Conservation (phyloP, 2,113 vertebrate genomes). For the Oreocharis arfaki region DNA sequence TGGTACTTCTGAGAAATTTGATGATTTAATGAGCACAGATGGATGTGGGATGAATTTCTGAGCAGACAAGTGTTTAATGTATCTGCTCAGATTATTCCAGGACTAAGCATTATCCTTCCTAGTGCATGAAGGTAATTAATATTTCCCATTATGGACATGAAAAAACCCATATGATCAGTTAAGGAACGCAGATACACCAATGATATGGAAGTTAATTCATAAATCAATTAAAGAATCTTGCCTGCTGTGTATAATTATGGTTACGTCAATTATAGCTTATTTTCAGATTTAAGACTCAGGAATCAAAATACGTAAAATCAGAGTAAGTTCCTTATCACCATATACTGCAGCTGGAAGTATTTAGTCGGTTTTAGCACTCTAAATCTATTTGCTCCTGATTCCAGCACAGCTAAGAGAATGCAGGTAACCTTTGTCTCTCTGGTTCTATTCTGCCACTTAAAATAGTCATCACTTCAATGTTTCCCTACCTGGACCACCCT, state of each 20-base stretch:
- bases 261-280: conserved; percentile 53
- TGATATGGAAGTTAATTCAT: conserved; percentile 29
- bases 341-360: not conserved
- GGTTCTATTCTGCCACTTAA: not conserved
- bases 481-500: not conserved
- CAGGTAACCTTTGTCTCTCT: not conserved
- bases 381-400: not conserved
- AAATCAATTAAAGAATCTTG: conserved; percentile 52
- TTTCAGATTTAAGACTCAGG: conserved; percentile 22
- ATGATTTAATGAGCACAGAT: conserved; percentile 69
- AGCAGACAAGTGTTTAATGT: conserved; percentile 50
- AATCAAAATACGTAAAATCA: conserved; percentile 41
- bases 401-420: not conserved
- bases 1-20: conserved; percentile 64
- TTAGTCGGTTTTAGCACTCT: not conserved
- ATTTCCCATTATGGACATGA: conserved; percentile 44
- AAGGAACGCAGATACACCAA: conserved; percentile 30
- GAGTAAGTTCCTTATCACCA: not conserved
- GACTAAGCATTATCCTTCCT: conserved; percentile 54
- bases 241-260: conserved; percentile 55
- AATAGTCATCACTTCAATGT: not conserved
- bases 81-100: conserved; percentile 64
- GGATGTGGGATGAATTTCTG: conserved; percentile 64
- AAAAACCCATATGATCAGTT: conserved; percentile 37
- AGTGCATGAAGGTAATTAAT: conserved; percentile 57